Evolutionary conservation across 1,140 invertebrate genomes (phyloP), one percentile per base, ranked within the genome.

Genomic region (Andrena cerasifolii): DNA sequence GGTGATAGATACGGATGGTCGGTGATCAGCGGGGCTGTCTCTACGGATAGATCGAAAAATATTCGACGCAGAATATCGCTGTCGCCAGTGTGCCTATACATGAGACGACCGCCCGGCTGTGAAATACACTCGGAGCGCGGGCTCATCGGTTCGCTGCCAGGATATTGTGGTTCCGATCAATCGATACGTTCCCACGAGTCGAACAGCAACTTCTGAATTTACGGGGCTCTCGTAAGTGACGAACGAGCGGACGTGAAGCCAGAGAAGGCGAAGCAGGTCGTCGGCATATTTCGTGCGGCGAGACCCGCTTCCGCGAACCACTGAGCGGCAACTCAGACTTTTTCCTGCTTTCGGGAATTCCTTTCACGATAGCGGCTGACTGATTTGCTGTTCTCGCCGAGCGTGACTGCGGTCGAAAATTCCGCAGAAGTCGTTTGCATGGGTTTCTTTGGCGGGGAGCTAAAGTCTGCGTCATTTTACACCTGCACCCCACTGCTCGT

Each of bases 101-200:
- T 40, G 36, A 10, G 10, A 40, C 36, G 36, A 40, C 3, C 36
- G 36, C 3, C 36, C 36, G 10, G 36, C 36, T 40, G 36, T 40
- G 36, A 40, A 40, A 43, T 28, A 43, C 33, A 43, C 7, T 33
- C 10, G 7, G 36, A 3, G 6, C 21, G 16, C 3, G 14, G 21
- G 47, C 40, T 54, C 14, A 40, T 68, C 45, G 14, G n/a, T n/a
- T 6, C 4, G 33, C 10, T 8, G 33, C 10, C 45, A 66, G 51
- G 51, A 56, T 70, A 56, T 70, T 49, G 31, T 21, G 21, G 28
- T 54, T 10, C 16, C 33, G 21, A 54, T 28, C n/a, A 56, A 70
- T 43, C 51, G 66, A 54, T 68, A 68, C 33, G 33, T 36, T 68
- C 33, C 21, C 31, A 51, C 31, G 16, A 54, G n/a, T n/a, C n/a